Percentiles rank a stretch among this genome's conserved stretches.
Evolutionary conservation across 2,113 vertebrate species (phyloP).

Genomic region (Nestor notabilis): DNA sequence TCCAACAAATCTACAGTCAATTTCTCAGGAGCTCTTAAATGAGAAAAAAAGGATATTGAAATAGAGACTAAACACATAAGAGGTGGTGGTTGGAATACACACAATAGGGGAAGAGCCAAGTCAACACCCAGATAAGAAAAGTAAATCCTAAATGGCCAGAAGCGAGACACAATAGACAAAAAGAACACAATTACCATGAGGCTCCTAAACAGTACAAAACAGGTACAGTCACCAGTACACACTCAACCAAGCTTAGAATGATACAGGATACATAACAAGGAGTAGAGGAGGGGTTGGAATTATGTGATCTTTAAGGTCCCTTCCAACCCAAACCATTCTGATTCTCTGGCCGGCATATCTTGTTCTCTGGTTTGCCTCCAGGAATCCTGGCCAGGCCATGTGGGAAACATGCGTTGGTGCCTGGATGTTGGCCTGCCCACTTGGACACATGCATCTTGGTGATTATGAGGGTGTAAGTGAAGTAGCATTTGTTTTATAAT

Average conservation of each 20-base stretch:
- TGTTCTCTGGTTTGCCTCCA: neutral
- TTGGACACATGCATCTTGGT: neutral
- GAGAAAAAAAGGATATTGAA: neutral
- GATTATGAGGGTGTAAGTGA: neutral
- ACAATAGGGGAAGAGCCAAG: neutral
- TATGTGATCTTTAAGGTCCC: neutral
- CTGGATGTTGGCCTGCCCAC: neutral
- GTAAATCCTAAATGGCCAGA: neutral
- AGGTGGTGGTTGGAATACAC: neutral
- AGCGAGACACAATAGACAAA: fast-evolving
- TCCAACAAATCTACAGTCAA: neutral
- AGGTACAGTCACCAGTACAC: neutral
- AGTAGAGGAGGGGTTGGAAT: neutral
- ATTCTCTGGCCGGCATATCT: neutral
- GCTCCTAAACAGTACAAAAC: neutral
- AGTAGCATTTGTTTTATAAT: neutral
- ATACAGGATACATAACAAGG: neutral
- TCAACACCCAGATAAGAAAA: neutral
- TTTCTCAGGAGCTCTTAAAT: neutral
- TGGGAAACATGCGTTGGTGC: neutral
- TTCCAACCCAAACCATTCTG: neutral
- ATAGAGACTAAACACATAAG: neutral
- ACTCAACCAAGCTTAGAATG: neutral
- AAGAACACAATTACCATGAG: neutral
- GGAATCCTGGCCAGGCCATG: neutral